A percentile compares a stretch with the other conserved stretches of the same genome.
These are phyloP conservation scores for Mimas tiliae DNA, from an alignment of 2,888 invertebrate genomes.

Conservation along the genomic window DNA sequence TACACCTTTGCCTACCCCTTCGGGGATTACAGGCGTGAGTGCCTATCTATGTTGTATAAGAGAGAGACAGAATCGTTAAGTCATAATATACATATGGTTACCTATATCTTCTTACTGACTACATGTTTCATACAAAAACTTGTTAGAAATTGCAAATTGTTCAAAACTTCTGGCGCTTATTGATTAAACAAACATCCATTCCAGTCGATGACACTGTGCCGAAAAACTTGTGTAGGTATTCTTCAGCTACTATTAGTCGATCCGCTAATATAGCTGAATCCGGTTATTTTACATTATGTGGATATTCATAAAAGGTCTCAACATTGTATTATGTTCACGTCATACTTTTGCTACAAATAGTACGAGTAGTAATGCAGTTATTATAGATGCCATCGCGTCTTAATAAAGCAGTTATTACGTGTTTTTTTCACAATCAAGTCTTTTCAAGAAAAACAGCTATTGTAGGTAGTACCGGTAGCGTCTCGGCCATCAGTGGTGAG, in stretches of 20 bases:
- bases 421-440: neutral
- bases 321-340: neutral
- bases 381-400: slow-evolving; percentile 3
- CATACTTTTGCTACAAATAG: neutral
- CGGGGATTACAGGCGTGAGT: too few species aligned
- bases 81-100: too few species aligned
- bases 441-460: slow-evolving; percentile 14
- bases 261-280: neutral
- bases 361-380: slow-evolving; percentile 10
- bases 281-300: neutral
- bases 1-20: too few species aligned
- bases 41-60: too few species aligned
- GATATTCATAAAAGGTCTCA: neutral
- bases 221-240: slow-evolving; percentile 14
- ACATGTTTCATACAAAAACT: neutral
- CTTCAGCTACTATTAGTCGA: neutral
- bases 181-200: neutral
- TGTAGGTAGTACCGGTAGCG: slow-evolving; percentile 3
- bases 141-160: neutral
- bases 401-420: slow-evolving; percentile 13
- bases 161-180: neutral
- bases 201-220: slow-evolving; percentile 14
- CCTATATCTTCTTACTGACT: neutral
- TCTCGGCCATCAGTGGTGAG: neutral
- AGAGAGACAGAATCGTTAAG: too few species aligned